Evolutionary conservation across 1,140 invertebrate species (phyloP).

Genomic region (Bombus confusus): DNA sequence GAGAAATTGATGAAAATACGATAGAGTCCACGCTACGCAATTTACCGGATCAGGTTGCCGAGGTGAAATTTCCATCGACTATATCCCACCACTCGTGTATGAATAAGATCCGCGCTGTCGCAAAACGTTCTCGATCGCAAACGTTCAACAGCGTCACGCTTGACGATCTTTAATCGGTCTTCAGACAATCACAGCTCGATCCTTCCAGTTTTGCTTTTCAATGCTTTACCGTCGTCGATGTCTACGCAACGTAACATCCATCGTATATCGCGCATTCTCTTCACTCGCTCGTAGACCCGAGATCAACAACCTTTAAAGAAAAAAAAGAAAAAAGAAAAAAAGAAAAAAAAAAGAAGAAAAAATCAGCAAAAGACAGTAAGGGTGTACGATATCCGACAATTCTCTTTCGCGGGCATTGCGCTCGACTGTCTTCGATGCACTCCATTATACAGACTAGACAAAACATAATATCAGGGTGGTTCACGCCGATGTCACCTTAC

Average conservation of each 20-base stretch:
- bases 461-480: conserved; percentile 6
- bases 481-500: conserved; percentile 10
- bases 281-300: conserved; percentile 15
- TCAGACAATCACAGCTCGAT: conserved; percentile 4
- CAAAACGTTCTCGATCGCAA: not conserved
- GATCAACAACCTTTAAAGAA: not conserved
- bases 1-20: not conserved
- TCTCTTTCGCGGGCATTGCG: conserved; percentile 13
- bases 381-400: not conserved
- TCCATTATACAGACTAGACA: not conserved
- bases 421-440: conserved; percentile 23
- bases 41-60: not conserved
- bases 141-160: not conserved
- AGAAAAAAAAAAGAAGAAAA: no score
- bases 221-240: conserved; percentile 22
- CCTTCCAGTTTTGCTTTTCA: conserved; percentile 38
- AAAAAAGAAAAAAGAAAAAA: not conserved
- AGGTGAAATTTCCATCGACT: not conserved
- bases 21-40: not conserved
- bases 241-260: conserved; percentile 9
- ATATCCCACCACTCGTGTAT: no score
- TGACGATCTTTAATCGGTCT: not conserved
- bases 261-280: not conserved
- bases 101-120: not conserved
- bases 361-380: not conserved